Evolutionary conservation across 2,113 vertebrate genomes (phyloP).

Genomic region (Lagopus leucura): DNA sequence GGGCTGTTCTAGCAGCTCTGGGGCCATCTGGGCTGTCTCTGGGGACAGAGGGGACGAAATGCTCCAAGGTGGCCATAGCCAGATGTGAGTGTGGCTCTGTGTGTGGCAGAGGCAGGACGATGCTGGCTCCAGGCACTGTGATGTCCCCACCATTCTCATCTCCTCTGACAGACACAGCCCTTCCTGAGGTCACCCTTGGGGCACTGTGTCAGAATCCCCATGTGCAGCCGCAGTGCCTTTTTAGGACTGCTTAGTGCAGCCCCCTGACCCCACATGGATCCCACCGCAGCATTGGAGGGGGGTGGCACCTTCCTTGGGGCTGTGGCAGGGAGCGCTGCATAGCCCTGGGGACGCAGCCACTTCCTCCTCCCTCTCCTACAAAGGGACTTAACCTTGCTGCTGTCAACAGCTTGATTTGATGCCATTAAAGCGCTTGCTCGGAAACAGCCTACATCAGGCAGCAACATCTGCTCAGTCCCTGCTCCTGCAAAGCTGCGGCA

Average conservation of each 20-base stretch:
- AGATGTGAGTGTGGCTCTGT: rapidly evolving
- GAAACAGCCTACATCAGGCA: conserved; percentile 48
- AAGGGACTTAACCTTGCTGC: conserved; percentile 48
- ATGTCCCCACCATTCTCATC: background rate
- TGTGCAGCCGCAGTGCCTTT: background rate
- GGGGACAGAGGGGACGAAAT: rapidly evolving
- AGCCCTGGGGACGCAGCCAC: background rate
- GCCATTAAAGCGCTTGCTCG: conserved; percentile 49
- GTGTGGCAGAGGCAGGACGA: rapidly evolving
- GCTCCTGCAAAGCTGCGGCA: background rate
- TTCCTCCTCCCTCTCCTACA: background rate
- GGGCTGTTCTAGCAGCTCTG: background rate
- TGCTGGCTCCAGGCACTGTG: rapidly evolving
- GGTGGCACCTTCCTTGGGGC: background rate
- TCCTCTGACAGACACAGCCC: rapidly evolving
- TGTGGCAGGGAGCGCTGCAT: rapidly evolving
- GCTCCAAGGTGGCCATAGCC: background rate
- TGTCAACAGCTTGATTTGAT: conserved; percentile 61
- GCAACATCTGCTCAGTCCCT: conserved; percentile 46
- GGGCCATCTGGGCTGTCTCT: background rate
- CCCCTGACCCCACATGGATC: background rate
- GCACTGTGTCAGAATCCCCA: rapidly evolving
- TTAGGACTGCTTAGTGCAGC: background rate
- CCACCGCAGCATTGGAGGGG: background rate
- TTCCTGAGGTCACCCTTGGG: background rate